A percentile compares a stretch with the other conserved stretches of the same genome.
phyloP scores from a whole-genome alignment of 2,888 invertebrate species.

The Spilarctia lutea region DNA sequence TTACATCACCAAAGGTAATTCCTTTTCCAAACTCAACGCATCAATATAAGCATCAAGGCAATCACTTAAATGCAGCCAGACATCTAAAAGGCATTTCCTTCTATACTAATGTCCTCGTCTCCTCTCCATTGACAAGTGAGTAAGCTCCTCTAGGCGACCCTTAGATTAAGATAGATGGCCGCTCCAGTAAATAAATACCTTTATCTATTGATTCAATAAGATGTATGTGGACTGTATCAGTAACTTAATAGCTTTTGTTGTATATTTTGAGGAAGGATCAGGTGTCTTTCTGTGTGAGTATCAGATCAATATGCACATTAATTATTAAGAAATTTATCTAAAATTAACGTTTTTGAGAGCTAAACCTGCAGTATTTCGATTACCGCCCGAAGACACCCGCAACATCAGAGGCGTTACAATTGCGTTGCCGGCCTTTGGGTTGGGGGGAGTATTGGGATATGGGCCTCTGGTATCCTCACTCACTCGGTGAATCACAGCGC shows the following conservation, averaged over 20 bases:
- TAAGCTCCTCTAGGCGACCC: constrained; percentile 51
- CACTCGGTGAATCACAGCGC: too few relatives aligned
- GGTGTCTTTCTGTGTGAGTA: background rate
- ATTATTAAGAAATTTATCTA: too few relatives aligned
- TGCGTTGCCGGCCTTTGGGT: too few relatives aligned
- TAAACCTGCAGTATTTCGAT: too few relatives aligned
- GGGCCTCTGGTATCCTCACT: too few relatives aligned
- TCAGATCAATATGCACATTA: background rate
- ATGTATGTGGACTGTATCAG: constrained; percentile 53
- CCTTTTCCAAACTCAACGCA: background rate
- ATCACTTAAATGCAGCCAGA: constrained; percentile 26
- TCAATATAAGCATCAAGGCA: constrained; percentile 10
- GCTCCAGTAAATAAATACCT: constrained; percentile 61
- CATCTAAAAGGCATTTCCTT: constrained; percentile 42
- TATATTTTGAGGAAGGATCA: constrained; percentile 9
- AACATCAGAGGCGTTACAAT: too few relatives aligned
- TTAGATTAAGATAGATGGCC: constrained; percentile 74
- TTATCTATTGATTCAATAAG: constrained; percentile 57
- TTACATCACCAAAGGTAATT: background rate
- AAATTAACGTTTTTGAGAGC: too few relatives aligned
- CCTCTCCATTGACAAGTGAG: constrained; percentile 44
- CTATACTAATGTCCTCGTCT: constrained; percentile 25
- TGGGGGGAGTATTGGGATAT: too few relatives aligned
- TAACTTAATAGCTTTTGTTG: constrained; percentile 26
- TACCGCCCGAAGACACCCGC: too few relatives aligned